phyloP scores from a whole-genome alignment of 2,113 vertebrate genomes.

The Lepus europaeus region DNA sequence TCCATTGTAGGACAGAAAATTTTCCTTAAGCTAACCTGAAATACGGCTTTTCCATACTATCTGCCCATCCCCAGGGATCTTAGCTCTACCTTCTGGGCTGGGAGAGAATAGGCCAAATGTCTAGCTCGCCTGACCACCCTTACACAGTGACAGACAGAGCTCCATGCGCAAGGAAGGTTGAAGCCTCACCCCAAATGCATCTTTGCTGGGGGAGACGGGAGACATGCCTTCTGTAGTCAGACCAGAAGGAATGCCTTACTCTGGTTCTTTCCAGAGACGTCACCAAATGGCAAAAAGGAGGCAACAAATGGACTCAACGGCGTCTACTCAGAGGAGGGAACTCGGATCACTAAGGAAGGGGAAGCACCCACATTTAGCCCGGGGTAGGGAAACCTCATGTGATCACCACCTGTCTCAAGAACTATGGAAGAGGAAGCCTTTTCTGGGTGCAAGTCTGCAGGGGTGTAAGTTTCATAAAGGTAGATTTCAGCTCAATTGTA shows the following conservation, averaged over 20 bases:
- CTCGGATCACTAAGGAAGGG: neutral
- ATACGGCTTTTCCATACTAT: neutral
- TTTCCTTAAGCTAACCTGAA: neutral
- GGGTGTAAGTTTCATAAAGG: neutral
- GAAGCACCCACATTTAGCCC: neutral
- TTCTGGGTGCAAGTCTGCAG: neutral
- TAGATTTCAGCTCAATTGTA: neutral
- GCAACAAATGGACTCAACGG: neutral
- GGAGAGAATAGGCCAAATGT: slow-evolving; percentile 6
- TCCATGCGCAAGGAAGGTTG: neutral
- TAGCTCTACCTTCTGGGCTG: neutral
- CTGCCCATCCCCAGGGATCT: neutral
- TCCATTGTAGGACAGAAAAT: neutral
- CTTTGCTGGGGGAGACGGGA: neutral
- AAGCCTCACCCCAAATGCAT: neutral
- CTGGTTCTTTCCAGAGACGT: neutral
- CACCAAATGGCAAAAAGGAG: neutral
- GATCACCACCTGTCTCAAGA: neutral
- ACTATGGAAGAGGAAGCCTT: neutral
- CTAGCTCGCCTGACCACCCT: neutral
- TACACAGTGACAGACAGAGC: neutral
- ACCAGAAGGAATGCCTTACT: neutral
- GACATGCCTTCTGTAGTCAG: neutral
- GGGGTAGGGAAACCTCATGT: neutral
- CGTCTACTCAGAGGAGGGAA: neutral